A percentile compares a stretch with the other conserved stretches of the same genome.
These are phyloP conservation scores for Eira barbara DNA, from an alignment of 2,113 vertebrate genomes.

Conservation along the genomic window DNA sequence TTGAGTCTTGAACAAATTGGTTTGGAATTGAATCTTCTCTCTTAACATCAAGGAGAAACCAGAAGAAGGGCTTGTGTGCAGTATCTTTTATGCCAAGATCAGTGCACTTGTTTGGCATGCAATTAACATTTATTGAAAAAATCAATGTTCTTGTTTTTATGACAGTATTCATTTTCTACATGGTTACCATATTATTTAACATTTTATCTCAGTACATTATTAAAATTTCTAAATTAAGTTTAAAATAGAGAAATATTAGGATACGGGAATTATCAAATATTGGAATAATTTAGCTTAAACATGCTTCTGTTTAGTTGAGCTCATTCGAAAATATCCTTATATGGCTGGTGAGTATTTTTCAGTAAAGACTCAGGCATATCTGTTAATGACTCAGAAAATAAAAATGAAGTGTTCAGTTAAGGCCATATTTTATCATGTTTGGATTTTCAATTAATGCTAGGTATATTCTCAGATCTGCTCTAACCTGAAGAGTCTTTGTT, in stretches of 20 bases:
- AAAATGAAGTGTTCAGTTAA: background rate
- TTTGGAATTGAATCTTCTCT: background rate
- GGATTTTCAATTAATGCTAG: background rate
- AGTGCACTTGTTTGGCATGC: background rate
- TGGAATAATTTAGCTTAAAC: background rate
- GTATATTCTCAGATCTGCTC: background rate
- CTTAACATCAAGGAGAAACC: background rate
- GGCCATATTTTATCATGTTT: background rate
- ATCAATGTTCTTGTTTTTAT: background rate
- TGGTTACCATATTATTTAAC: background rate
- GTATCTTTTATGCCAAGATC: background rate
- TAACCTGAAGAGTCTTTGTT: background rate
- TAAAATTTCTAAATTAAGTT: constrained; percentile 19
- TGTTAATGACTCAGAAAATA: background rate
- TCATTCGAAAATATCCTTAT: background rate
- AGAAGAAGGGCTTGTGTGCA: background rate
- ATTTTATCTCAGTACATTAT: background rate
- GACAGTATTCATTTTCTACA: background rate
- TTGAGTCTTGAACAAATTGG: background rate
- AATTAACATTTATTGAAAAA: background rate
- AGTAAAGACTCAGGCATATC: background rate
- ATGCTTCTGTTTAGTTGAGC: background rate
- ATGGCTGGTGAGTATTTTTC: background rate
- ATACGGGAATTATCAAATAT: background rate
- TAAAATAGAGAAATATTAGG: background rate